Base-by-base conservation (phyloP, 2,888 invertebrate species). In the Drepanosiphum platanoidis region DNA sequence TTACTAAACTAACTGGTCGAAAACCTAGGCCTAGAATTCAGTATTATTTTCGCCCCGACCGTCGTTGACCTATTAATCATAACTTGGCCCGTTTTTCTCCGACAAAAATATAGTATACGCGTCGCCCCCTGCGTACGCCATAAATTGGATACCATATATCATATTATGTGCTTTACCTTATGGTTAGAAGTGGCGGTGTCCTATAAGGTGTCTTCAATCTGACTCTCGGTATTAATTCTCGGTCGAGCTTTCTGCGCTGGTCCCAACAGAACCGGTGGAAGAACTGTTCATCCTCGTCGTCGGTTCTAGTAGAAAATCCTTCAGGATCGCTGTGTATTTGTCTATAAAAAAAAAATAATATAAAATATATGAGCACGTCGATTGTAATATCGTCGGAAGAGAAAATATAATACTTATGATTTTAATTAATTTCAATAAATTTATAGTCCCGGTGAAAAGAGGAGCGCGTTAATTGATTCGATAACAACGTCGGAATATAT, bases 231-330 rank as follows among this genome's bases (percentile, higher is more conserved):
- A 86, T 86, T 58, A 86, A 36, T 74, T 86, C 86, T n/a, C 74
- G 80, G 39, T 86, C 66, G 3, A n/a, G 72, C n/a, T 81, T 86
- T 32, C 34, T 61, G 22, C 30, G 64, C 7, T 81, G 80, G 27
- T 86, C 72, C 80, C 79, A 86, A 32, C 86, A 86, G 39, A 86
- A 86, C 30, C 86, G 42, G 27, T 86, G 80, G 22, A 84, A 84
- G 39, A 84, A 84, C 18, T 84, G 84, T 68, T 84, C 84, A n/a
- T 84, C 68, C 22, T 84, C 84, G 32, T 84, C 77, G 39, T 84
- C 84, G 9, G 84, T 58, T 58, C 32, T 84, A 15, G 75, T n/a
- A 9, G 58, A 75, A 36, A 84, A 36, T 3, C 77, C 84, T 34
- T 68, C 68, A 0, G 84, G 77, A 18, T 84, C 70, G 18, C 77